Evolutionary conservation across 2,888 invertebrate species (phyloP).

Genomic region (Formica aserva): DNA sequence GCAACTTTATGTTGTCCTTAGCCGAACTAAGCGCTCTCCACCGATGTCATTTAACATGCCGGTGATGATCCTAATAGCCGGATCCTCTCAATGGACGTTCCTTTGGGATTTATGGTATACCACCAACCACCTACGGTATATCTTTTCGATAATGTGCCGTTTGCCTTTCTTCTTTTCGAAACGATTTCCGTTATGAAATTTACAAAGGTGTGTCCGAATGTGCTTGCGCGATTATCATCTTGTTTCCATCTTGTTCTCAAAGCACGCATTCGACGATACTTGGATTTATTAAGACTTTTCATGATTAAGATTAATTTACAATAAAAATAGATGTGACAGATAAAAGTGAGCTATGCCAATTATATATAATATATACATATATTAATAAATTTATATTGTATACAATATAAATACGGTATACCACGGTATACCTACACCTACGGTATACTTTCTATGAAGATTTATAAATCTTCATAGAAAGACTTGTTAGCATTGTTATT

Average conservation of each 20-base stretch:
- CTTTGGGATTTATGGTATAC: constrained; percentile 69
- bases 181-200: background rate
- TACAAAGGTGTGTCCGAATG: background rate
- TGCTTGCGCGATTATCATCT: background rate
- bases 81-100: constrained; percentile 73
- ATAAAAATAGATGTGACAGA: background rate
- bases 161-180: background rate
- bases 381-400: no score
- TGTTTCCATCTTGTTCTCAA: background rate
- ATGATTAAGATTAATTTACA: background rate
- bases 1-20: constrained; percentile 85
- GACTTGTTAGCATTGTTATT: no score
- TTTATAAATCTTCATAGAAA: no score
- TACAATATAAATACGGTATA: no score
- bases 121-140: constrained; percentile 57
- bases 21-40: constrained; percentile 83
- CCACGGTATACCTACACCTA: no score
- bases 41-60: constrained; percentile 85
- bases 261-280: background rate
- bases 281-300: background rate
- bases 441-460: no score
- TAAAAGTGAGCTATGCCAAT: no score
- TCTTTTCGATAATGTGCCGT: constrained; percentile 70
- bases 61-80: constrained; percentile 84
- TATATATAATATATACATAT: no score